Base-by-base conservation (phyloP, 1,140 invertebrate species). In the Drosophila sechellia region DNA sequence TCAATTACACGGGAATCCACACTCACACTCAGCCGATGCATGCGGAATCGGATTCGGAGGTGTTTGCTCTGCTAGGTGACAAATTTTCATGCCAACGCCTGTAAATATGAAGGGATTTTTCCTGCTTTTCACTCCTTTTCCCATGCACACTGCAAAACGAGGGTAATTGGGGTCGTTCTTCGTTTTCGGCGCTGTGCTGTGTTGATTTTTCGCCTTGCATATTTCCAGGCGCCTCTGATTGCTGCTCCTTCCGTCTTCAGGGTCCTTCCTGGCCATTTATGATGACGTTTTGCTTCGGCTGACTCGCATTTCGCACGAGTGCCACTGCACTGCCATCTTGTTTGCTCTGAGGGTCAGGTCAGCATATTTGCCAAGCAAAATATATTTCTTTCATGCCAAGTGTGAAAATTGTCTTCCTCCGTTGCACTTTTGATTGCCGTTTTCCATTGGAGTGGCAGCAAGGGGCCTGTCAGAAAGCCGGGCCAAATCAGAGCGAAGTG, bases 191-290 rank as follows among this genome's bases (percentile, higher is more conserved):
- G 60, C 65, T 49, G 64, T 65, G 59, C 68, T 80, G 80, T 86
- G 84, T 89, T 89, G 84, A 89, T 89, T 89, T 89, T 89, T 89
- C 79, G 77, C 77, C 80, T 84, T 89, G 84, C 84, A 89, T 84
- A 89, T 77, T 89, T 90, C 65, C 61, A 77, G 84, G 69, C 78
- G 79, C 45, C 75, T 77, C 73, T 73, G 70, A 72, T 64, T 79
- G 76, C 75, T 54, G 48, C 65, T 52, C 50, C 56, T 81, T 45
- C 70, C 53, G 35, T 45, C 77, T 75, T 57, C 25, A 34, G 55
- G 54, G 27, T 27, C 59, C 61, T 54, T 55, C 61, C 68, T 54
- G 42, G 63, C 56, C 81, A 86, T 66, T 87, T 89, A 87, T 87
- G 84, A 87, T 83, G 84, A 84, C 69, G 72, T 89, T 78, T 77